Evolutionary conservation across 2,888 invertebrate species (phyloP).

Genomic region (Caenorhabditis zanzibari): DNA sequence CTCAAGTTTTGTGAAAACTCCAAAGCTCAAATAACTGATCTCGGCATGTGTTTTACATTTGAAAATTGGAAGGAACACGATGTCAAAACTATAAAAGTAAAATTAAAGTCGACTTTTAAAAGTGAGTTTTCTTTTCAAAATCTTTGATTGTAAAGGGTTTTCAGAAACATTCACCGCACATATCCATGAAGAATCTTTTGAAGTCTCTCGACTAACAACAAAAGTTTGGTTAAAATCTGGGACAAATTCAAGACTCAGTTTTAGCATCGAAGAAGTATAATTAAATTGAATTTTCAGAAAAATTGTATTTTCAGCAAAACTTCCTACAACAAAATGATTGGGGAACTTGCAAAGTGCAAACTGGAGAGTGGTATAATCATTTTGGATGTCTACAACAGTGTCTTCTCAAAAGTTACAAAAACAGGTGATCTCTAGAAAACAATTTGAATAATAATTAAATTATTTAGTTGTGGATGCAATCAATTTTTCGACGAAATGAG

Average conservation of each 20-base stretch:
- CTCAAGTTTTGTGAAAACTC: conserved; percentile 31
- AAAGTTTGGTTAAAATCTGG: conserved; percentile 22
- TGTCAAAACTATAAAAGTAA: conserved; percentile 31
- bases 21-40: conserved; percentile 33
- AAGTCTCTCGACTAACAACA: conserved; percentile 3
- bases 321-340: conserved; percentile 54
- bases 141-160: neutral
- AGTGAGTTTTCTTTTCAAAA: conserved; percentile 36
- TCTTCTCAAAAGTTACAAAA: neutral
- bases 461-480: conserved; percentile 45
- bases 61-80: conserved; percentile 20
- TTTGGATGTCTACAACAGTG: conserved; percentile 38
- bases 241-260: conserved; percentile 19
- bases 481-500: conserved; percentile 46
- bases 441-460: neutral
- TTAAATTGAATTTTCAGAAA: neutral
- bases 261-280: conserved; percentile 49
- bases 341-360: conserved; percentile 57
- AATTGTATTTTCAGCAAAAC: conserved; percentile 38
- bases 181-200: conserved; percentile 25
- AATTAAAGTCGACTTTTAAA: conserved; percentile 26
- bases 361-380: conserved; percentile 16
- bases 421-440: neutral
- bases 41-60: conserved; percentile 61
- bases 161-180: conserved; percentile 33